Percentiles rank a stretch among this genome's conserved stretches.
phyloP scores from a whole-genome alignment of 2,113 vertebrate genomes.

The rabbit (Oryctolagus cuniculus) region DNA sequence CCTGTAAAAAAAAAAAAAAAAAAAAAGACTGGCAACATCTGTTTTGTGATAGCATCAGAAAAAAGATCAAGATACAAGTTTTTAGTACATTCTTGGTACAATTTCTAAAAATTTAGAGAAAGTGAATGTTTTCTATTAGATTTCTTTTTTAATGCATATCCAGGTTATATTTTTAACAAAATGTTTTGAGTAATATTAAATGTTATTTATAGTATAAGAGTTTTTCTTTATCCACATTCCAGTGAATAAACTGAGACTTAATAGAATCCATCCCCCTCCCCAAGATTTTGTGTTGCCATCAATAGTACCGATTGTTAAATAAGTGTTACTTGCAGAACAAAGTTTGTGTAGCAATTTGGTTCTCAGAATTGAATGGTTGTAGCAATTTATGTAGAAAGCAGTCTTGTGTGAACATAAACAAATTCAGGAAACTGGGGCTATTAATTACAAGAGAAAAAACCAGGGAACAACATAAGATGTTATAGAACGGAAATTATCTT shows the following conservation, averaged over 20 bases:
- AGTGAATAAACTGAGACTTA: background rate
- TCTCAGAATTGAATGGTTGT: background rate
- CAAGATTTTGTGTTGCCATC: background rate
- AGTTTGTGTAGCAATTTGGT: background rate
- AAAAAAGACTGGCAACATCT: background rate
- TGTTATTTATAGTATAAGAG: background rate
- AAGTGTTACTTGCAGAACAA: background rate
- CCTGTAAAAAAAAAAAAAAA: no score
- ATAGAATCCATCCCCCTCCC: background rate
- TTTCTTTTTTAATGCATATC: background rate
- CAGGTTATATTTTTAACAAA: background rate
- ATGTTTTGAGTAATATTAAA: background rate
- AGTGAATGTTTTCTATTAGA: background rate
- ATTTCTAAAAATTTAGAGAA: background rate
- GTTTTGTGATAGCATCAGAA: background rate
- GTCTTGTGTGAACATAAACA: background rate
- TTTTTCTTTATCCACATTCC: conserved; percentile 22
- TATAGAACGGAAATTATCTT: conserved; percentile 78
- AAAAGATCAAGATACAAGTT: background rate
- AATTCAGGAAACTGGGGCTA: background rate
- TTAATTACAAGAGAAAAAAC: conserved; percentile 21
- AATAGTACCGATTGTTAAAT: background rate
- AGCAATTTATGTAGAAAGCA: background rate
- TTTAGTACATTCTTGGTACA: background rate
- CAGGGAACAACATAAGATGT: background rate